Conservation (phyloP, 1,140 invertebrate genomes). For the Euschistus heros region DNA sequence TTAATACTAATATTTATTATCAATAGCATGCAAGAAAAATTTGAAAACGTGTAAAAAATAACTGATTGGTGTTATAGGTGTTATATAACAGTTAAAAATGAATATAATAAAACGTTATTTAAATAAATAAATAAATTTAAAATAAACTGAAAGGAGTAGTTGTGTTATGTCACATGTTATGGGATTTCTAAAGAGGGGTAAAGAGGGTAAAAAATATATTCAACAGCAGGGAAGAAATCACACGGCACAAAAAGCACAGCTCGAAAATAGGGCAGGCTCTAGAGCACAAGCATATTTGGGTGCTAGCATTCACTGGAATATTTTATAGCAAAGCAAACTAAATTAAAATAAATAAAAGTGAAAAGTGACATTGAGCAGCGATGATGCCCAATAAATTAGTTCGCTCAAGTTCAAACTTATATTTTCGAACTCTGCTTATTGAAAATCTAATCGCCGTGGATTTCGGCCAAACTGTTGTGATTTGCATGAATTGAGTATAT, state of each 20-base stretch:
- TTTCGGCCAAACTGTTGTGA: slow-evolving; percentile 1
- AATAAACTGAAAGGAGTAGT: not conserved
- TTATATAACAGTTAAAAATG: too few relatives aligned
- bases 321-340: slow-evolving; percentile 23
- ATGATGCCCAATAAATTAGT: slow-evolving; percentile 36
- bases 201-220: not conserved
- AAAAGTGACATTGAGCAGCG: slow-evolving; percentile 20
- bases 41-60: too few relatives aligned
- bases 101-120: too few relatives aligned
- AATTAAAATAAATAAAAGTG: slow-evolving; percentile 21
- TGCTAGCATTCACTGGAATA: slow-evolving; percentile 3
- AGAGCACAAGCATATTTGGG: slow-evolving; percentile 6
- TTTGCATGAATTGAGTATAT: slow-evolving; percentile 4
- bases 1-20: too few relatives aligned
- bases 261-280: slow-evolving; percentile 28
- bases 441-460: slow-evolving; percentile 5
- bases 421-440: slow-evolving; percentile 31
- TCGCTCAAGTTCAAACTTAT: slow-evolving; percentile 27
- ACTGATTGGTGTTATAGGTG: too few relatives aligned
- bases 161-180: too few relatives aligned
- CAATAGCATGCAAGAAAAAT: too few relatives aligned
- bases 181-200: not conserved
- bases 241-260: slow-evolving; percentile 30
- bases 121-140: too few relatives aligned
- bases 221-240: slow-evolving; percentile 18